Conservation (phyloP, 2,888 invertebrate species). For the Drosophila helvetica region DNA sequence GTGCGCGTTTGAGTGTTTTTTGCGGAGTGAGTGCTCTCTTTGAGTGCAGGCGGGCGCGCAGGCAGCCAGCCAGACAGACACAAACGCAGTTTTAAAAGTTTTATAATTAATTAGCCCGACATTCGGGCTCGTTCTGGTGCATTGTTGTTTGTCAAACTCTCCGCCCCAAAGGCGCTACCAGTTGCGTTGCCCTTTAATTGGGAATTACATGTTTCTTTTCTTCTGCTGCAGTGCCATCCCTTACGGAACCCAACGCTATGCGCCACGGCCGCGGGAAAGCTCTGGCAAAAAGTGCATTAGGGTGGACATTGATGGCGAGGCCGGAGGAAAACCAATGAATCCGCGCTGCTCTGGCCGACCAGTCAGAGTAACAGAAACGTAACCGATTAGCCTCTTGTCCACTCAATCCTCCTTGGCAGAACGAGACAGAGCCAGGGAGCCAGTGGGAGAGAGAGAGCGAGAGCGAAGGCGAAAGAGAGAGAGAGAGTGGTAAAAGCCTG, state of each 20-base stretch:
- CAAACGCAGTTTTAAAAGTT: constrained; percentile 74
- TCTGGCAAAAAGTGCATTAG: constrained; percentile 68
- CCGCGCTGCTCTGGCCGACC: constrained; percentile 10
- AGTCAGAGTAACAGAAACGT: too few relatives aligned
- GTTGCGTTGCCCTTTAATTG: constrained; percentile 57
- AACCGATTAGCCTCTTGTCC: constrained; percentile 11
- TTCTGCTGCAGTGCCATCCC: constrained; percentile 22
- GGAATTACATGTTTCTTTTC: constrained; percentile 55
- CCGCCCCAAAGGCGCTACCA: constrained; percentile 25
- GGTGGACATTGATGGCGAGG: constrained; percentile 46
- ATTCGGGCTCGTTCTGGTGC: constrained; percentile 46
- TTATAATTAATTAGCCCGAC: constrained; percentile 72
- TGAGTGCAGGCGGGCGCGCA: neutral
- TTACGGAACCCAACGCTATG: constrained; percentile 10
- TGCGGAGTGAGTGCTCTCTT: constrained; percentile 14
- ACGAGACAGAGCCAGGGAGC: constrained; percentile 16
- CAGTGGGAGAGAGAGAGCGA: constrained; percentile 12
- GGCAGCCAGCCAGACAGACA: constrained; percentile 24
- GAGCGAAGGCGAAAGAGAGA: too few relatives aligned
- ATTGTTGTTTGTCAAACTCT: constrained; percentile 43
- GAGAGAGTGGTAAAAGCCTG: constrained; percentile 15
- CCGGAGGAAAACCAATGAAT: constrained; percentile 45
- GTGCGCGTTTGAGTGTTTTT: constrained; percentile 37
- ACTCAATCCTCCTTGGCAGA: neutral
- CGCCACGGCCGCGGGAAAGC: neutral